A percentile compares a stretch with the other conserved stretches of the same genome.
Evolutionary conservation across 64 coral and sea anemone species (phyloP).

Genomic region (Orbicella faveolata): DNA sequence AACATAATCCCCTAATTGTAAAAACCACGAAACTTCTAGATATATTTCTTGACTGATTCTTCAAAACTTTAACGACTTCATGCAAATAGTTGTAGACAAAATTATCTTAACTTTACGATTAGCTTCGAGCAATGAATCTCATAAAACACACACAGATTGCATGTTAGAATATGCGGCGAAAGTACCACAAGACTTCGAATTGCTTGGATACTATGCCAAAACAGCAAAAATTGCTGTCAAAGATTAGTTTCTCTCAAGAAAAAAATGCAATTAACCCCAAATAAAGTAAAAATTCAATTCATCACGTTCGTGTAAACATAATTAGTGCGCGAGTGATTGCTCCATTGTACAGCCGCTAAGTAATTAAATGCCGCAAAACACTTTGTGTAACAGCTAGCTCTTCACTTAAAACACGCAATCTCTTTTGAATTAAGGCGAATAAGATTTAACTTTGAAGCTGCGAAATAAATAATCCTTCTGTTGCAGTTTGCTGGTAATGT

Average conservation of each 20-base stretch:
- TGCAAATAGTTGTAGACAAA: background rate
- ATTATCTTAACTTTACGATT: background rate
- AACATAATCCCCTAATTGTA: background rate
- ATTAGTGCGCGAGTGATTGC: background rate
- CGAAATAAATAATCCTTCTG: background rate
- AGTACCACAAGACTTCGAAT: background rate
- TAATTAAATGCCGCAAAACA: background rate
- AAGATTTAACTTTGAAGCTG: background rate
- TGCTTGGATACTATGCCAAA: background rate
- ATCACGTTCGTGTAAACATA: background rate
- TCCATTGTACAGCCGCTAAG: constrained; percentile 8
- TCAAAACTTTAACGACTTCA: background rate
- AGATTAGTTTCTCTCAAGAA: constrained; percentile 1
- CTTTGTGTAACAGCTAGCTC: background rate
- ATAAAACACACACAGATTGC: background rate
- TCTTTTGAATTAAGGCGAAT: background rate
- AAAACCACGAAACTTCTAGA: background rate
- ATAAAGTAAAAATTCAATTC: constrained; percentile 1
- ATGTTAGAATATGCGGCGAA: background rate
- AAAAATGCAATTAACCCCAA: background rate
- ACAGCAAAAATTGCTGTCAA: background rate
- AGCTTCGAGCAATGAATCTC: background rate
- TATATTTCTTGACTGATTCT: background rate
- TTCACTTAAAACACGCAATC: background rate
- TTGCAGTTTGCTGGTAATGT: background rate